Base-by-base conservation (phyloP, 1,140 invertebrate genomes). In the Caerostris darwini region DNA sequence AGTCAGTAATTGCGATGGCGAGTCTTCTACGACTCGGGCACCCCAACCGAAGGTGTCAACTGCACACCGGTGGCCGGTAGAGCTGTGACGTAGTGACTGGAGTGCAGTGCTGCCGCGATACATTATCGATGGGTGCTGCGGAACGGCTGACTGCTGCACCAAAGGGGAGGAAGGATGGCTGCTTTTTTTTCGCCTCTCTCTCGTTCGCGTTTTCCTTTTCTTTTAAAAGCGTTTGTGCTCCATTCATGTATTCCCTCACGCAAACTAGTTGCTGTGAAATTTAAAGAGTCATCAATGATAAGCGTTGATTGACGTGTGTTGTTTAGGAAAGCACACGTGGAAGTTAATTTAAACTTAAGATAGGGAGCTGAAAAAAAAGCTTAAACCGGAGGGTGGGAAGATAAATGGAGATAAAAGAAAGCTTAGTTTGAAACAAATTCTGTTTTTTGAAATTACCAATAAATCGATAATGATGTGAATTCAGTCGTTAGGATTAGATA, bases 121-220 rank as follows among this genome's bases (percentile, higher is more conserved):
- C 91, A 93, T 93, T 94, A 94, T 94, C 86, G 92, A 94, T 82
- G 86, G 92, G 59, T 94, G 85, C 92, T 54, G 92, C 92, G 71
- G 92, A 81, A 58, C 82, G 34, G 92, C 57, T 67, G 92, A 94
- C 92, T 94, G 59, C 67, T 12, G 61, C 56, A 67, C 17, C 54
- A n/a, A 53, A 85, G 92, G 69, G 85, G 19, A 85, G 67, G n/a
- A 82, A 61, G 86, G 81, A 58, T n/a, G 61, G 34, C 14, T 64
- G 58, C 58, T 91, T 91, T 82, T 71, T 58, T 59, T 58, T n/a
- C 34, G 34, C 58, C 12, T 53, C 19, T 58, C 59, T 54, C 56
- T 90, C 50, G 57, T 56, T 7, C 53, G 53, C 57, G 12, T 59
- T 59, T 71, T 19, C 34, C 19, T 12, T 53, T 14, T 50, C 69